These are phyloP conservation scores for Penaeus chinensis DNA, from an alignment of 1,140 invertebrate species.

Conservation along the genomic window DNA sequence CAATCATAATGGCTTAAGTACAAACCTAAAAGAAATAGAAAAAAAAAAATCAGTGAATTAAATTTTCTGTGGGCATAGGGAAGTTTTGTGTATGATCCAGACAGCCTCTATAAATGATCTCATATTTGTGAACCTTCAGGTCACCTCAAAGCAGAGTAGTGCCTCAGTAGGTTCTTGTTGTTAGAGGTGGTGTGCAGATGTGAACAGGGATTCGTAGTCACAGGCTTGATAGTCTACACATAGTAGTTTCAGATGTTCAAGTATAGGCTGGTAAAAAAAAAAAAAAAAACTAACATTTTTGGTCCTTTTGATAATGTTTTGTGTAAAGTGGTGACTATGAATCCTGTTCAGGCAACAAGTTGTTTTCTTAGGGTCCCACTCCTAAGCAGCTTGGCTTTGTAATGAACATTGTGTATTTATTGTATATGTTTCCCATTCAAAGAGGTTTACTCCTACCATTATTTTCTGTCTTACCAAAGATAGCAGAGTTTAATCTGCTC, in stretches of 20 bases:
- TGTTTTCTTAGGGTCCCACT: background rate
- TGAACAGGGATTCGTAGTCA: constrained; percentile 31
- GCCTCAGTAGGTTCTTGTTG: background rate
- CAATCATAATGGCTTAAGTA: too few relatives aligned
- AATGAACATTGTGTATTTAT: background rate
- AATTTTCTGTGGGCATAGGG: constrained; percentile 23
- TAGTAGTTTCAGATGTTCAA: too few relatives aligned
- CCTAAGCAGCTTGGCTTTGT: constrained; percentile 13
- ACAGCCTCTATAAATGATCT: constrained; percentile 39
- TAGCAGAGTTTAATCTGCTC: constrained; percentile 36
- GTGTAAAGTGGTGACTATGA: constrained; percentile 21
- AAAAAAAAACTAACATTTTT: background rate
- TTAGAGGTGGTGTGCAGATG: constrained; percentile 11
- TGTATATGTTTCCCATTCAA: constrained; percentile 30
- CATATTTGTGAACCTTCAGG: constrained; percentile 33
- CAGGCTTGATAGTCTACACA: background rate
- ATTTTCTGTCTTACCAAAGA: constrained; percentile 57
- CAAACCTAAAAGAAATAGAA: too few relatives aligned
- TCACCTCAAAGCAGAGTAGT: constrained; percentile 1
- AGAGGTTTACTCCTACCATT: constrained; percentile 17
- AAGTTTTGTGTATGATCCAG: constrained; percentile 37
- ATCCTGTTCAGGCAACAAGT: background rate
- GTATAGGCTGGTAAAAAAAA: too few relatives aligned
- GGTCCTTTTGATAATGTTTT: background rate
- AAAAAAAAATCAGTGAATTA: constrained; percentile 19